Evolutionary conservation across 2,113 vertebrate species (phyloP).

Genomic region (Hippocampus mohnikei): DNA sequence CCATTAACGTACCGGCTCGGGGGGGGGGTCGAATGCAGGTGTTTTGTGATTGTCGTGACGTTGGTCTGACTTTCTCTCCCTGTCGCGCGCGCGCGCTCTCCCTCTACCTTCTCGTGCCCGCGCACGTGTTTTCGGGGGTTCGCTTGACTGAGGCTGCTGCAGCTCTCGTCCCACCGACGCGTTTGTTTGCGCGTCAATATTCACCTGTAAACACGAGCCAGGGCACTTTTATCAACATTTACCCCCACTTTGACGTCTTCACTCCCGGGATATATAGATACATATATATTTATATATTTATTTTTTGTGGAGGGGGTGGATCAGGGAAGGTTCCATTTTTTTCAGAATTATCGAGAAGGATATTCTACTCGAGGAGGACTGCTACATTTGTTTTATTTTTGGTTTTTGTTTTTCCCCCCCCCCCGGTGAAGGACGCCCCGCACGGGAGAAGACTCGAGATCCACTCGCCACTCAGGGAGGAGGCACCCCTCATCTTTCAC

Average conservation of each 20-base stretch:
- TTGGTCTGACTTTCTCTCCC: background rate
- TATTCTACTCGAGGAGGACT: background rate
- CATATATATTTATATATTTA: no score
- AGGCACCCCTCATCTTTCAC: background rate
- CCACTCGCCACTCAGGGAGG: background rate
- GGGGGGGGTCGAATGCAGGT: background rate
- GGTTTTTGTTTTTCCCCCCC: background rate
- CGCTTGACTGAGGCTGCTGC: constrained; percentile 10
- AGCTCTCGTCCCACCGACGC: background rate
- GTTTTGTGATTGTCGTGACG: background rate
- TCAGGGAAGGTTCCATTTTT: background rate
- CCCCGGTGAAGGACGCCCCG: background rate
- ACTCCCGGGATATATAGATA: no score
- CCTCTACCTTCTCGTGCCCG: background rate
- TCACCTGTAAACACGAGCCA: background rate
- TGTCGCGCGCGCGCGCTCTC: no score
- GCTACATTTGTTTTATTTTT: background rate
- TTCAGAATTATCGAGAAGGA: background rate
- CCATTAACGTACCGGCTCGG: background rate
- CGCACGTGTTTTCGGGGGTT: background rate
- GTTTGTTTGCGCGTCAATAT: background rate
- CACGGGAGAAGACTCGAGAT: background rate
- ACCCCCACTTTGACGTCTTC: background rate
- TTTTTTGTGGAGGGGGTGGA: background rate
- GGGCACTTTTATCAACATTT: background rate